These are phyloP conservation scores for Hypselothyrea guttata DNA, from an alignment of 2,888 invertebrate genomes.

Conservation along the genomic window DNA sequence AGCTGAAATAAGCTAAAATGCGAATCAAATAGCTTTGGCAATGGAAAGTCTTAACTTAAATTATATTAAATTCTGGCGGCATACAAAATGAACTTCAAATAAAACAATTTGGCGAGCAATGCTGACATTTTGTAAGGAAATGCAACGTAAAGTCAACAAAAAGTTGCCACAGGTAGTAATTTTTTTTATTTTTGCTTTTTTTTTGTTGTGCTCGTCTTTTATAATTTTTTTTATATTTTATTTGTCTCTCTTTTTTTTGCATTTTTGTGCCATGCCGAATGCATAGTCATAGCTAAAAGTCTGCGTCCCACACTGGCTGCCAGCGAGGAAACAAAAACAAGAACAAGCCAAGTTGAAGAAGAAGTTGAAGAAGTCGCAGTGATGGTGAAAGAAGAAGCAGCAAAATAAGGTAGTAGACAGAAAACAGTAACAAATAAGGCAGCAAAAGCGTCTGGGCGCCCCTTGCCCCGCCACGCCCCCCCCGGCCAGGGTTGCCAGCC, in stretches of 20 bases:
- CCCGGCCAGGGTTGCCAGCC: not conserved
- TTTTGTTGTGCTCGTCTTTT: too few relatives aligned
- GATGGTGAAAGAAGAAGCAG: constrained; percentile 5
- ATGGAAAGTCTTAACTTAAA: too few relatives aligned
- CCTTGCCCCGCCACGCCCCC: not conserved
- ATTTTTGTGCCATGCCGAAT: too few relatives aligned
- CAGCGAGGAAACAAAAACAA: constrained; percentile 5
- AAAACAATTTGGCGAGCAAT: not conserved
- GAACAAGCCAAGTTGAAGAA: constrained; percentile 6
- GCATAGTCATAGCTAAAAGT: too few relatives aligned
- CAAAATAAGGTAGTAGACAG: constrained; percentile 7
- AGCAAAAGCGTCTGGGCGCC: not conserved
- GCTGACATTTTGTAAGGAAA: constrained; percentile 8
- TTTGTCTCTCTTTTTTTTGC: too few relatives aligned
- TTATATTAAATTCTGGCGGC: not conserved
- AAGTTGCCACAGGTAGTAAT: constrained; percentile 36
- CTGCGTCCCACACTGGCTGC: not conserved
- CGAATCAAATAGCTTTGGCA: too few relatives aligned
- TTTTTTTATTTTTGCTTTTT: not conserved
- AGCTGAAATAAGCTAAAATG: not conserved
- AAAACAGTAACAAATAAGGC: constrained; percentile 47
- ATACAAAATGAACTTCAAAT: not conserved
- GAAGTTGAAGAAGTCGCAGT: constrained; percentile 2
- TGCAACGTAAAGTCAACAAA: constrained; percentile 11
- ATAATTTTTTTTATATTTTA: too few relatives aligned